These are phyloP conservation scores for Platorchestia sp. DNA, from an alignment of 1,140 invertebrate species.

Conservation along the genomic window DNA sequence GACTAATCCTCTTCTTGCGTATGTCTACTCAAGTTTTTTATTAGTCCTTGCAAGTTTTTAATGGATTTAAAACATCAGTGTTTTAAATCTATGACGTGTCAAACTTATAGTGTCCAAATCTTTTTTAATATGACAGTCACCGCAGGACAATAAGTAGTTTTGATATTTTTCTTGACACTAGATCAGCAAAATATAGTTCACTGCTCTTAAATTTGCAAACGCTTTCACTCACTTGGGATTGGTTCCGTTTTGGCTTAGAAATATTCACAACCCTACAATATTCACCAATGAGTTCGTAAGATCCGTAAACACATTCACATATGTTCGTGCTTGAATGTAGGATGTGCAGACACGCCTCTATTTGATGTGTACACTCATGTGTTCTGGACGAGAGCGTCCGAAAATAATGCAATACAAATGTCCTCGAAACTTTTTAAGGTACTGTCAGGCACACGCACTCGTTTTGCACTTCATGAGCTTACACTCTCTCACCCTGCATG, in stretches of 20 bases:
- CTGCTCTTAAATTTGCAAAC: not conserved
- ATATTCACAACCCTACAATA: not conserved
- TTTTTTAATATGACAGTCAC: not conserved
- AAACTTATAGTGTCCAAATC: not conserved
- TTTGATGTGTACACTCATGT: not conserved
- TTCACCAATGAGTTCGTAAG: no score
- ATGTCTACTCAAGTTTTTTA: not conserved
- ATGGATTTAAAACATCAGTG: not conserved
- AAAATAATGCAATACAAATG: not conserved
- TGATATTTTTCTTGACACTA: not conserved
- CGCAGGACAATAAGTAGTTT: not conserved
- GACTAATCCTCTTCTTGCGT: not conserved
- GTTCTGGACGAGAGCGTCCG: not conserved
- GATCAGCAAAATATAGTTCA: not conserved
- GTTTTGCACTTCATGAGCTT: no score
- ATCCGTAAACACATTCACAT: no score
- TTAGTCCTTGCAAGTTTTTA: not conserved
- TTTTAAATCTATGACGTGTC: not conserved
- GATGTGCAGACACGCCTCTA: not conserved
- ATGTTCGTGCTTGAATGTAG: not conserved
- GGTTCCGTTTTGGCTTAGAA: not conserved
- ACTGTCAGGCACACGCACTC: no score
- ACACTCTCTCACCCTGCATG: no score
- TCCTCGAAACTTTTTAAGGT: not conserved
- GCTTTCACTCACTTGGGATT: not conserved